Evolutionary conservation across 2,888 invertebrate species (phyloP).

Genomic region (Apodemia hepburni): DNA sequence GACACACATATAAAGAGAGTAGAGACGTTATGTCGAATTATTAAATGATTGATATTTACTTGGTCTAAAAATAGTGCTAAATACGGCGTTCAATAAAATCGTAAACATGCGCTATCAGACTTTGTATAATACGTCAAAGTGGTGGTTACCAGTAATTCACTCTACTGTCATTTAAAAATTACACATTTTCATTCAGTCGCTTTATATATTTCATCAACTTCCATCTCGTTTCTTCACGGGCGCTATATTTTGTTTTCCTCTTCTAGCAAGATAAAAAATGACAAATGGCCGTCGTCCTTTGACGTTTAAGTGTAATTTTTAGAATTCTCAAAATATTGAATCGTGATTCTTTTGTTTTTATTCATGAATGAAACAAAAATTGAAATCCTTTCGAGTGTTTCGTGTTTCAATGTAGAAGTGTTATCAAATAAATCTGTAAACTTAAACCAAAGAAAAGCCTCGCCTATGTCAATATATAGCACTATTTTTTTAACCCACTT

Average conservation of each 20-base stretch:
- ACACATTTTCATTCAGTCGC: conserved; percentile 24
- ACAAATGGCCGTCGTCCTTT: conserved; percentile 61
- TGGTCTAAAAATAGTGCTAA: conserved; percentile 60
- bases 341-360: conserved; percentile 33
- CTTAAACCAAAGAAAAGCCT: conserved; percentile 12
- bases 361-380: conserved; percentile 44
- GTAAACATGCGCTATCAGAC: conserved; percentile 64
- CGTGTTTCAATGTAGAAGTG: conserved; percentile 33
- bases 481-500: conserved; percentile 8
- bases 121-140: conserved; percentile 35
- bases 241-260: conserved; percentile 36
- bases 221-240: conserved; percentile 41
- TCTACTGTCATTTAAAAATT: background rate
- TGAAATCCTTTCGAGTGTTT: conserved; percentile 37
- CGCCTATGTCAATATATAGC: background rate
- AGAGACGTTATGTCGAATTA: background rate
- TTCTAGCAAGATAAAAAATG: conserved; percentile 41
- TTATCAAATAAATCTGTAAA: conserved; percentile 24
- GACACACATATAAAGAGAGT: background rate
- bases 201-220: conserved; percentile 25
- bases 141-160: conserved; percentile 17
- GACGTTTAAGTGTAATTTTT: conserved; percentile 55
- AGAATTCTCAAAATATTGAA: conserved; percentile 27
- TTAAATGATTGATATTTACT: conserved; percentile 16
- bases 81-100: conserved; percentile 66